These are phyloP conservation scores for Rhea pennata DNA, from an alignment of 2,113 vertebrate genomes.

Conservation along the genomic window DNA sequence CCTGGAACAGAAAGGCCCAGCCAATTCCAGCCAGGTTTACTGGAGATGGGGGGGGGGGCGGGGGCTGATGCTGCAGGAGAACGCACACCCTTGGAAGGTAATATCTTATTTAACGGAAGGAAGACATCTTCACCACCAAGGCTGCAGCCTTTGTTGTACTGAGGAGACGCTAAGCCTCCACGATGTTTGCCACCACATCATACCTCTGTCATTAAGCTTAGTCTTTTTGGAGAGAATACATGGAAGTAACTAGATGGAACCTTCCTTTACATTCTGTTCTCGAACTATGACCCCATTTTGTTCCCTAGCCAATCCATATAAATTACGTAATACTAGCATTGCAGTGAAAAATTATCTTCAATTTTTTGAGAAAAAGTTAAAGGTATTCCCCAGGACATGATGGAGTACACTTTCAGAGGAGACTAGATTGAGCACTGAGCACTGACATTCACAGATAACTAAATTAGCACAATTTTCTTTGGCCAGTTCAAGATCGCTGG, in stretches of 20 bases:
- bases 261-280: background rate
- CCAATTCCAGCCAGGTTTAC: background rate
- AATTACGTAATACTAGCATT: background rate
- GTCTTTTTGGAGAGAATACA: background rate
- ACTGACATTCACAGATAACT: background rate
- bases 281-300: background rate
- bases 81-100: background rate
- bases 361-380: background rate
- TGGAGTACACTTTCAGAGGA: background rate
- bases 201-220: background rate
- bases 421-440: background rate
- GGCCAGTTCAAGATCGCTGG: background rate
- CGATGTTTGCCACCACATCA: background rate
- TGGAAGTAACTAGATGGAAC: background rate
- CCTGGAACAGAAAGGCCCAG: background rate
- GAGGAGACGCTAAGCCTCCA: background rate
- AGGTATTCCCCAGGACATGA: background rate
- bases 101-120: background rate
- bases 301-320: background rate
- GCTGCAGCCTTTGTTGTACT: background rate
- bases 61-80: background rate
- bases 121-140: background rate
- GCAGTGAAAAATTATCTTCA: background rate
- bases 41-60: background rate
- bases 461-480: background rate